Conservation (phyloP, 2,113 vertebrate species). For the Globicephala melas region DNA sequence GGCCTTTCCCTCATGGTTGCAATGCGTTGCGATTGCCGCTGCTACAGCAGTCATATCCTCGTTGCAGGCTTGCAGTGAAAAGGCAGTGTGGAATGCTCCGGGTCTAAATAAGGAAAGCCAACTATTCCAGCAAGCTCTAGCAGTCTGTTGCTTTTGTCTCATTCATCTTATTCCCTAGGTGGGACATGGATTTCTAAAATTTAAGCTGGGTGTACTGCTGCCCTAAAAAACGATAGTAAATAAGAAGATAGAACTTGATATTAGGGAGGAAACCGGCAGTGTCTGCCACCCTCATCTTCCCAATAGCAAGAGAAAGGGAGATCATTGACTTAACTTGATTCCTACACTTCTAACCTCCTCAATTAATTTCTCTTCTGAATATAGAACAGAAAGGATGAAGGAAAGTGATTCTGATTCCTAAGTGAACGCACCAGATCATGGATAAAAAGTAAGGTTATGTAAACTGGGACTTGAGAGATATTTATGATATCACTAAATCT, state of each 20-base stretch:
- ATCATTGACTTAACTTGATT: background rate
- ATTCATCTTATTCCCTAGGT: background rate
- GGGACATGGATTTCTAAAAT: background rate
- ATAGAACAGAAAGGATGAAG: background rate
- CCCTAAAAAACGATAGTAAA: background rate
- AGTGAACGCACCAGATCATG: background rate
- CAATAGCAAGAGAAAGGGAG: background rate
- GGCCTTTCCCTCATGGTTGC: background rate
- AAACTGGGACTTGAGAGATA: background rate
- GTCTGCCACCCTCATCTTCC: background rate
- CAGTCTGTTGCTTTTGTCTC: background rate
- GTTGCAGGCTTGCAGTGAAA: background rate
- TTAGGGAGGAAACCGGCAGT: background rate
- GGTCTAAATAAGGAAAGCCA: background rate
- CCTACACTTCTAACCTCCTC: background rate
- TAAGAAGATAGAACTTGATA: background rate
- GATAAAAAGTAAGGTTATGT: background rate
- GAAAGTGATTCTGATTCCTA: background rate
- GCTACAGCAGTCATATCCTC: accelerated
- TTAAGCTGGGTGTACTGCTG: background rate
- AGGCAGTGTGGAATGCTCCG: background rate
- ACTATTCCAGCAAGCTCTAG: background rate
- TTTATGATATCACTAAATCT: background rate
- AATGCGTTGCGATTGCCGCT: no score
- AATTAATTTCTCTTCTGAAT: background rate